Evolutionary conservation across 2,888 invertebrate species (phyloP), one percentile per base, ranked within the genome.

Genomic region (Thysanoteuthis rhombus): DNA sequence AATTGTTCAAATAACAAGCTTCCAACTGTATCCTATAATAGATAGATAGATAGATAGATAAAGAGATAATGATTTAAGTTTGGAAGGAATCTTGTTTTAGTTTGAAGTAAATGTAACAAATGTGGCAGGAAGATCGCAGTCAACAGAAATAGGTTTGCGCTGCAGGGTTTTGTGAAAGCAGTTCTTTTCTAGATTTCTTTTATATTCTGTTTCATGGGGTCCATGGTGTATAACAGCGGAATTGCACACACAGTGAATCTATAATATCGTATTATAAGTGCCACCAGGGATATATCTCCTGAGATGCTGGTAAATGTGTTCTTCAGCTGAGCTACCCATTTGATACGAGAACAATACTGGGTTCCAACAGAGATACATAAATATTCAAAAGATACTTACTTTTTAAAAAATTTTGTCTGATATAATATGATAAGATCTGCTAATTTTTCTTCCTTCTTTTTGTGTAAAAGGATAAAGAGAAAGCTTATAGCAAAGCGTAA

Each of bases 351-450:
- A 75, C 75, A 75, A 75, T 75, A n/a, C n/a, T 36, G n/a, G 36
- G n/a, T 10, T n/a, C 75, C 75, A 75, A 36, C 75, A 75, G 75
- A 75, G 75, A 75, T 75, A 75, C 16, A 75, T 75, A 75, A 36
- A 75, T 75, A 75, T 75, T 75, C n/a, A 75, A 75, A 75, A 75
- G 75, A 75, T 75, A 75, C 58, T 58, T 58, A 75, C 75, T 75
- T n/a, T 75, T 75, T n/a, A 12, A 36, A 16, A n/a, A 75, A 75
- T 75, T n/a, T 75, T 36, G 12, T 75, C n/a, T 75, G 12, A 75
- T 75, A 75, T 75, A 75, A 75, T n/a, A 75, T 75, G 75, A n/a
- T 75, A 75, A 36, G 75, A n/a, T 12, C 36, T 75, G 8, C 75
- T n/a, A 75, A n/a, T 75, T 75, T 75, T 75, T n/a, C 75, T 75